Evolutionary conservation across 2,113 vertebrate species (phyloP), one percentile per base, ranked within the genome.

Genomic region (Ictalurus punctatus): DNA sequence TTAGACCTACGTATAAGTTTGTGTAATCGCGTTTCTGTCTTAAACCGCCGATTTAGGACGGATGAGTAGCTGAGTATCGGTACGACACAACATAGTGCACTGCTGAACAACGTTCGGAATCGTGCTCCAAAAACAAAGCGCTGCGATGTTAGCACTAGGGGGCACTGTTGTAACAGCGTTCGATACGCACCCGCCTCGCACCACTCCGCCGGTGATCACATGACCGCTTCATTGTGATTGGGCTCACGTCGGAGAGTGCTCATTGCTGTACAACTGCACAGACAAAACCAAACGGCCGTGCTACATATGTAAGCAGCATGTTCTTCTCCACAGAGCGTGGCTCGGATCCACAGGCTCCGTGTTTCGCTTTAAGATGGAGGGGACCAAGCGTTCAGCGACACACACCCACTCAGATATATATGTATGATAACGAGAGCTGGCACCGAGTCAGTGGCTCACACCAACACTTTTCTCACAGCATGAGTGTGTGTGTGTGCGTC

Each of bases 261-360:
- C 86, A 92, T 92, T 93, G 92, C 95, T 94, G 93, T 92, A 95
- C 94, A 95, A 96, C 95, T 95, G 95, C 94, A 95, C 95, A 94
- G 94, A 96, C 95, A 96, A 96, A 95, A 94, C 94, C 93, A 93
- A 93, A 86, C 94, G 92, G 91, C 90, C 93, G 90, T 56, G 65
- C 94, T 95, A 96, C 95, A 96, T 94, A 95, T 96, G 95, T 96
- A 95, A 92, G 91, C 94, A 93, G 93, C 93, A 88, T 94, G 94
- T 95, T 91, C 92, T 94, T 91, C 93, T 94, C 93, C 90, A 92
- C 91, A 86, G 93, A 90, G 88, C 86, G 83, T 91, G 93, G 91
- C 91, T 93, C 91, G 90, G 90, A 59, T 89, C 52, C 67, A 65
- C 76, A 69, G 69, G 86, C 86, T 87, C 83, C 67, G 37, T 89